These are phyloP conservation scores for Dallia pectoralis DNA, from an alignment of 2,797 vertebrate genomes.

Conservation along the genomic window DNA sequence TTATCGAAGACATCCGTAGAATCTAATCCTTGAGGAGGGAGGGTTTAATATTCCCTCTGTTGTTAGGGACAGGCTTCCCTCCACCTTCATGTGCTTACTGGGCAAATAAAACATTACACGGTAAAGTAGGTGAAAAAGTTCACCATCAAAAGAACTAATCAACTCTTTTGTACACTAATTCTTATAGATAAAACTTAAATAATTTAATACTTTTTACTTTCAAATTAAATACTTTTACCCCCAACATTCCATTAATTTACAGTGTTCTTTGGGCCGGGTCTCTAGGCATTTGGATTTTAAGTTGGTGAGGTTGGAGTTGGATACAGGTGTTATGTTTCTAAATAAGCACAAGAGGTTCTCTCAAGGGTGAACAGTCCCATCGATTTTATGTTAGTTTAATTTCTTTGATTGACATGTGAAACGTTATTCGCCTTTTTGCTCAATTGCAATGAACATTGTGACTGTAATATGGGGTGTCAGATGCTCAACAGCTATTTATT, in stretches of 20 bases:
- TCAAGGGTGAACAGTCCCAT: background rate
- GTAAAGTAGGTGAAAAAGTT: constrained; percentile 5
- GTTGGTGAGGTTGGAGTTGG: background rate
- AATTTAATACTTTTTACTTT: constrained; percentile 34
- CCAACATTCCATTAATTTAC: constrained; percentile 59
- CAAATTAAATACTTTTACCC: constrained; percentile 41
- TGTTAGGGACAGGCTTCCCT: background rate
- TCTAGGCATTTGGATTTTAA: constrained; percentile 40
- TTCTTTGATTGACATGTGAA: background rate
- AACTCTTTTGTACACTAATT: constrained; percentile 38
- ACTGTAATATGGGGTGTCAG: constrained; percentile 3
- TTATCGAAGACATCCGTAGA: background rate
- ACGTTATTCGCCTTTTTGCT: background rate
- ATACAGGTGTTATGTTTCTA: background rate
- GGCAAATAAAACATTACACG: background rate
- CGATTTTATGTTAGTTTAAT: background rate
- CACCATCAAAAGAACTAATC: constrained; percentile 44
- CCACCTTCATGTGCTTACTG: background rate
- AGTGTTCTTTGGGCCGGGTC: constrained; percentile 63
- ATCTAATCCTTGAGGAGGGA: background rate
- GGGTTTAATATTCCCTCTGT: background rate
- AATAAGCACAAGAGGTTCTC: background rate
- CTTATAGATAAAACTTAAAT: constrained; percentile 37
- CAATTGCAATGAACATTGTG: constrained; percentile 14
- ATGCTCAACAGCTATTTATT: background rate